Evolutionary conservation across 2,797 vertebrate species (phyloP).

Genomic region (Uromys caudimaculatus): DNA sequence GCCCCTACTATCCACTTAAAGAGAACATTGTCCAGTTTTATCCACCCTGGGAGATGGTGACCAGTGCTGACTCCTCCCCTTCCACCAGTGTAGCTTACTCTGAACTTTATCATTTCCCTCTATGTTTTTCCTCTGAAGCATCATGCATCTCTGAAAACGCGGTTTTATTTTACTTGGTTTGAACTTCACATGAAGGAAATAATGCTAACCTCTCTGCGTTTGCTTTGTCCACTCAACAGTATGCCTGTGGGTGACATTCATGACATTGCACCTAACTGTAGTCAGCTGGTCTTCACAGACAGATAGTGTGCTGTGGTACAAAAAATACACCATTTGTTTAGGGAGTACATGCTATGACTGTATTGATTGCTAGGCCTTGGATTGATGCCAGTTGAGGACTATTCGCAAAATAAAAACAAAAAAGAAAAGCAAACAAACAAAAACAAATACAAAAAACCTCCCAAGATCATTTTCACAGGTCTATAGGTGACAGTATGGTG

Average conservation of each 20-base stretch:
- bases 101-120: neutral
- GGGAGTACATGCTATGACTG: neutral
- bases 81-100: neutral
- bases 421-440: neutral
- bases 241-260: neutral
- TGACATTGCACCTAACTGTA: neutral
- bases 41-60: neutral
- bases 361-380: neutral
- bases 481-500: neutral
- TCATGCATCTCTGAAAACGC: neutral
- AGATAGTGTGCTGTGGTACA: no score
- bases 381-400: neutral
- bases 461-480: neutral
- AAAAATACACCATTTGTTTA: neutral
- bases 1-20: neutral
- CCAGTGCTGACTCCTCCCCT: neutral
- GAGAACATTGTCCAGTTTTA: neutral
- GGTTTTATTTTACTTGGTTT: neutral
- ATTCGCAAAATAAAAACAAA: neutral
- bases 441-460: neutral
- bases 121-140: neutral
- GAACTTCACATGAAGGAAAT: neutral
- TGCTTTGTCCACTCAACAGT: neutral
- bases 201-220: neutral
- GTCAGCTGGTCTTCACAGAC: neutral